Evolutionary conservation across 1,140 invertebrate species (phyloP).

Genomic region (Polyergus mexicanus): DNA sequence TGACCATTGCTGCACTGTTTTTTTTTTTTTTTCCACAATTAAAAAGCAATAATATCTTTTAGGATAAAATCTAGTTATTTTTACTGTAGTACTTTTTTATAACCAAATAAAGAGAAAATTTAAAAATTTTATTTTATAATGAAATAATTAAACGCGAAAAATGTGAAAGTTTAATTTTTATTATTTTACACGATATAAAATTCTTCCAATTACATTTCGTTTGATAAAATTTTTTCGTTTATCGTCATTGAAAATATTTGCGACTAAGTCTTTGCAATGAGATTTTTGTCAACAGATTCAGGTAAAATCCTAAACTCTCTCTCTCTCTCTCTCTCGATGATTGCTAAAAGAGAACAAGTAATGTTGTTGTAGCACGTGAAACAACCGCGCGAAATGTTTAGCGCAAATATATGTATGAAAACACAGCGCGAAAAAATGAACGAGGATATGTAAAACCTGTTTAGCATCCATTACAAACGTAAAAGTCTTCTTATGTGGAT

Average conservation of each 20-base stretch:
- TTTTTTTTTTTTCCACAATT: background rate
- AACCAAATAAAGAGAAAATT: background rate
- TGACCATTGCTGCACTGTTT: background rate
- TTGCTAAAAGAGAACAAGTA: conserved; percentile 37
- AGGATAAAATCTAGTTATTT: background rate
- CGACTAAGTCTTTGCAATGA: background rate
- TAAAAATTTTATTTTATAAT: background rate
- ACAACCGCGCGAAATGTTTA: conserved; percentile 8
- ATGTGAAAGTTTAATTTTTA: background rate
- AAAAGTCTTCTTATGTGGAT: conserved; percentile 11
- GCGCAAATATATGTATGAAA: conserved; percentile 34
- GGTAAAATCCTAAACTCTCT: conserved; percentile 13
- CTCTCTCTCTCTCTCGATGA: background rate
- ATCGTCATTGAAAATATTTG: background rate
- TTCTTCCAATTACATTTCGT: background rate
- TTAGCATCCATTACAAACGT: conserved; percentile 9
- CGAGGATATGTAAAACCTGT: conserved; percentile 24
- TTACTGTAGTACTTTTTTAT: background rate
- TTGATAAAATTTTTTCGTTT: background rate
- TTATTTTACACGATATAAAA: background rate
- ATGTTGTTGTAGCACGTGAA: background rate
- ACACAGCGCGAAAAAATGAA: conserved; percentile 7
- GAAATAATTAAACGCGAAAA: background rate
- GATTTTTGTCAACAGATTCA: background rate
- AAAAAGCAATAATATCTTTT: background rate